These are phyloP conservation scores for Mycetomoellerius zeteki DNA, from an alignment of 1,140 invertebrate species.

Conservation along the genomic window DNA sequence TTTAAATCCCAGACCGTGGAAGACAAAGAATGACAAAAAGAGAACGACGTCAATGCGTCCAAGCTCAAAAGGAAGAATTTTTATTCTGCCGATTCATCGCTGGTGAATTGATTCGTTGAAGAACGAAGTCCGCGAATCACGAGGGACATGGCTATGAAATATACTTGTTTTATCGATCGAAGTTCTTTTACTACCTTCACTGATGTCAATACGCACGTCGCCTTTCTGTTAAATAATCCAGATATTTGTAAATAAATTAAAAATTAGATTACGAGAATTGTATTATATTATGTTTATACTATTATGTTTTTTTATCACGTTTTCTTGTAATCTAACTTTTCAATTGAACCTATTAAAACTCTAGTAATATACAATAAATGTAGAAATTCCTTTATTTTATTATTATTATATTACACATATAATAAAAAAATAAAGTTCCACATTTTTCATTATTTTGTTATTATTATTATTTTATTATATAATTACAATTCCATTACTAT, in stretches of 20 bases:
- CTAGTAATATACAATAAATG: not conserved
- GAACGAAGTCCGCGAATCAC: not conserved
- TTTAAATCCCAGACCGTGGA: slow-evolving; percentile 63
- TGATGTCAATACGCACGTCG: not conserved
- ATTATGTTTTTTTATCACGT: not conserved
- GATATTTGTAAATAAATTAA: not conserved
- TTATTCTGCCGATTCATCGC: slow-evolving; percentile 36
- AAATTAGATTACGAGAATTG: not conserved
- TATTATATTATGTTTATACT: not conserved
- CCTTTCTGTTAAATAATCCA: not conserved
- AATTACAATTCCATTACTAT: not conserved
- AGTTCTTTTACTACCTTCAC: not conserved
- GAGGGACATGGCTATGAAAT: not conserved
- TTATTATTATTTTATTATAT: not conserved
- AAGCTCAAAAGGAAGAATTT: slow-evolving; percentile 17
- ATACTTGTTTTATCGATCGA: not conserved
- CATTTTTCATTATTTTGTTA: not conserved
- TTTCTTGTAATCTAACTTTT: not conserved
- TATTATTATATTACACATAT: not conserved
- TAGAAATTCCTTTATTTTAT: not conserved
- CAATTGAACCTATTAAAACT: not conserved
- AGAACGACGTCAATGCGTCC: not conserved
- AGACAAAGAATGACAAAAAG: slow-evolving; percentile 52
- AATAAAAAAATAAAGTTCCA: not conserved
- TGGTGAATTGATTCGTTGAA: slow-evolving; percentile 35